Evolutionary conservation across 2,888 invertebrate genomes (phyloP), one percentile per base, ranked within the genome.

Genomic region (Lordiphosa fenestrarum): DNA sequence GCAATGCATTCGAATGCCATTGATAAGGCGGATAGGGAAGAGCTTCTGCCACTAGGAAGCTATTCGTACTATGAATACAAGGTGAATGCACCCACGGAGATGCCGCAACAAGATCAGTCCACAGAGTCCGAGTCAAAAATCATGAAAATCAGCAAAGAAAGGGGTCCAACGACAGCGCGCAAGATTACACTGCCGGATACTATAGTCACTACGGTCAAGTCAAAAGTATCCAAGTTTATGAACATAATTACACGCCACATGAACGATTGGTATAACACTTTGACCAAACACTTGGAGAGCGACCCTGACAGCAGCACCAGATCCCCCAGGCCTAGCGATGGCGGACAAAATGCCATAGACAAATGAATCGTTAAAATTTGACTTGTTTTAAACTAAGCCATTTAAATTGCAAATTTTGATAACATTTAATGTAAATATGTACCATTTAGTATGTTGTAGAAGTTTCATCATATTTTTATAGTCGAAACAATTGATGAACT

Each of bases 181-280:
- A 63, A 59, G 30, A 15, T 38, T 0, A 38, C 67, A 3, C 50
- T 71, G 6, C 71, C 78, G 0, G 65, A 71, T 4, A 76, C 48
- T 46, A 68, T 88, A 37, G 73, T 87, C 4, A 67, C 66, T 15
- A 76, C 75, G 2, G 71, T 88, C 1, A 85, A 85, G 40, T 61
- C 83, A 1, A 86, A 81, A 42, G 75, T 88, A 3, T 71, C 76
- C 23, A 83, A 72, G 47, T 75, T 88, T 12, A 74, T 88, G 47
- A 83, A 83, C 57, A 83, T 87, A 30, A 63, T 88, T 21, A 72
- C 87, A 2, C 71, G 75, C 6, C 88, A 88, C 44, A 82, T 89
- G 48, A 75, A 71, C 49, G 86, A 87, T 9, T 88, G 87, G 88
- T 88, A 88, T 67, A 85, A 81, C 40, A 85, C 86, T 3, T 39